phyloP scores from a whole-genome alignment of 2,888 invertebrate species.

The Hylaea fasciaria region DNA sequence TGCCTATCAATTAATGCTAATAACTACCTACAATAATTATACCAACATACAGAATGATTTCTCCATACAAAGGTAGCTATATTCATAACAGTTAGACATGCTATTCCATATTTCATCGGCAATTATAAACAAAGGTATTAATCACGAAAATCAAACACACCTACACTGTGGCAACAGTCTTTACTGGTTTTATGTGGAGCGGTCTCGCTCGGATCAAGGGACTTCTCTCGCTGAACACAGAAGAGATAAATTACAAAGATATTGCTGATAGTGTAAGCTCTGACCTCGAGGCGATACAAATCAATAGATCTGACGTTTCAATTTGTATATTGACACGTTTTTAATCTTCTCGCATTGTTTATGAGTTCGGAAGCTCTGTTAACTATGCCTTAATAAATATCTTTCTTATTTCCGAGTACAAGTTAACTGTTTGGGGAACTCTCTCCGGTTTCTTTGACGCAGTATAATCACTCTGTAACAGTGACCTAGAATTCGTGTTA shows the following conservation, averaged over 20 bases:
- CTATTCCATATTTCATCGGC: slow-evolving; percentile 22
- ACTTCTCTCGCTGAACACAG: slow-evolving; percentile 22
- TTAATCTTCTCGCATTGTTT: slow-evolving; percentile 78
- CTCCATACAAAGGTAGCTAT: slow-evolving; percentile 18
- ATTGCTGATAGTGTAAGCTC: slow-evolving; percentile 37
- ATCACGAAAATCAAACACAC: slow-evolving; percentile 25
- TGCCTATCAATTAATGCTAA: slow-evolving; percentile 26
- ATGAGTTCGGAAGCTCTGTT: slow-evolving; percentile 74
- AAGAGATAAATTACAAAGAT: slow-evolving; percentile 41
- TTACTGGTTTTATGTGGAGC: slow-evolving; percentile 40
- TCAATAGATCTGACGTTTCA: slow-evolving; percentile 80
- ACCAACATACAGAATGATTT: slow-evolving; percentile 2
- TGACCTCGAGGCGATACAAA: slow-evolving; percentile 70
- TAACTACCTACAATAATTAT: slow-evolving; percentile 20
- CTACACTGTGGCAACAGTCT: slow-evolving; percentile 4
- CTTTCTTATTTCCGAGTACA: slow-evolving; percentile 57
- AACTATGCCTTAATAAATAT: slow-evolving; percentile 73
- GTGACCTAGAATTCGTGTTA: not conserved
- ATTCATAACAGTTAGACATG: slow-evolving; percentile 17
- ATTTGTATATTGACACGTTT: slow-evolving; percentile 81
- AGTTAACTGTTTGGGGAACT: slow-evolving; percentile 12
- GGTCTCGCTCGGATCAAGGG: slow-evolving; percentile 46
- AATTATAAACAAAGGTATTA: slow-evolving; percentile 24
- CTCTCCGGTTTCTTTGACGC: not conserved
- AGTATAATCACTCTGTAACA: slow-evolving; percentile 1